Percentiles rank a stretch among this genome's conserved stretches.
Evolutionary conservation across 2,888 invertebrate genomes (phyloP).

Genomic region (Cantharis nigra): DNA sequence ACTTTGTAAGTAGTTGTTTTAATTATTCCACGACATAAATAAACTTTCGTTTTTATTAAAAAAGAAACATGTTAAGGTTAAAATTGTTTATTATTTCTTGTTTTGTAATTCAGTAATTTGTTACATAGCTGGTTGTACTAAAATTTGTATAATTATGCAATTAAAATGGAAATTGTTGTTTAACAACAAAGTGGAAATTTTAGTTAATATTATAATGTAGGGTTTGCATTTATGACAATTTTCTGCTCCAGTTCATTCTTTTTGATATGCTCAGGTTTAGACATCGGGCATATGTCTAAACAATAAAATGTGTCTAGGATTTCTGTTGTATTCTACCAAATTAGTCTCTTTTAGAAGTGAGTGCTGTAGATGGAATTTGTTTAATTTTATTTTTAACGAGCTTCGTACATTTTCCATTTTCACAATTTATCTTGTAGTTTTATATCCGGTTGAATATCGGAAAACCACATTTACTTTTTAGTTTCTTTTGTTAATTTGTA

Average conservation of each 20-base stretch:
- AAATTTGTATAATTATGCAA: constrained; percentile 1
- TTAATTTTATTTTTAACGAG: background rate
- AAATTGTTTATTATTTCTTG: background rate
- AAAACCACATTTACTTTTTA: background rate
- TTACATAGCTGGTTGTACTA: background rate
- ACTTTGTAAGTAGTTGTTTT: background rate
- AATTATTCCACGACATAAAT: background rate
- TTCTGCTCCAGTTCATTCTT: background rate
- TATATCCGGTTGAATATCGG: background rate
- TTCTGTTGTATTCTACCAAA: background rate
- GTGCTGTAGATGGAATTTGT: background rate
- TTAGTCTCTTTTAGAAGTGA: background rate
- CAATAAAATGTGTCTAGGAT: background rate
- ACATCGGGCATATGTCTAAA: background rate
- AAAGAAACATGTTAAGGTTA: background rate
- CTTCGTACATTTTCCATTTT: background rate
- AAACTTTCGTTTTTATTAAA: background rate
- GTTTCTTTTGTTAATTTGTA: background rate
- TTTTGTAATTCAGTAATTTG: background rate
- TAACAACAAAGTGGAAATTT: background rate
- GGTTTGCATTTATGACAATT: background rate
- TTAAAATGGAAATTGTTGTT: constrained; percentile 3
- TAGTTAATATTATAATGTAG: background rate
- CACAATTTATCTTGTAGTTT: background rate
- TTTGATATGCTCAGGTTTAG: background rate